phyloP scores from a whole-genome alignment of 2,888 invertebrate genomes.

The Polydrusus tereticollis region DNA sequence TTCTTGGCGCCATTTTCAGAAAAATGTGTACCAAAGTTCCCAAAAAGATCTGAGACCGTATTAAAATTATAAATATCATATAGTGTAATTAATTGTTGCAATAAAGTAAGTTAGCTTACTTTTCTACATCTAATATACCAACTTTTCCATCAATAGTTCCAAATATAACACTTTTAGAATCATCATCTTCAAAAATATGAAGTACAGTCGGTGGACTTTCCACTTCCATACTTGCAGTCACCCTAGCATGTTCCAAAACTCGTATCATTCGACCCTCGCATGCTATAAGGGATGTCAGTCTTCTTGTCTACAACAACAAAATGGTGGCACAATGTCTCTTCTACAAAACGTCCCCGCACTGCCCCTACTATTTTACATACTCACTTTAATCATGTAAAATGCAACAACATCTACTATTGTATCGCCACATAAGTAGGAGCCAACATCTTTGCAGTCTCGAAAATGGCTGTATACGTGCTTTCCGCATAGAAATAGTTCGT shows the following conservation, averaged over 20 bases:
- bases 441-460: conserved; percentile 88
- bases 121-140: conserved; percentile 78
- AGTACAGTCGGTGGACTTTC: conserved; percentile 72
- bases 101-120: conserved; percentile 61
- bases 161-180: conserved; percentile 81
- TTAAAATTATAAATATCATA: no score
- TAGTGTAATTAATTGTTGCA: no score
- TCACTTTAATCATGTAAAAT: conserved; percentile 71
- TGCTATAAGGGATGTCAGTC: conserved; percentile 80
- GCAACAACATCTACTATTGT: conserved; percentile 87
- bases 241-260: conserved; percentile 80
- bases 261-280: conserved; percentile 86
- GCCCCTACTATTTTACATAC: conserved; percentile 14
- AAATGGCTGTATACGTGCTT: conserved; percentile 88
- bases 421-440: conserved; percentile 91
- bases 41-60: no score
- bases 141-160: conserved; percentile 92
- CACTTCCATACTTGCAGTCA: conserved; percentile 72
- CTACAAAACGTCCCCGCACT: background rate
- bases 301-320: conserved; percentile 69
- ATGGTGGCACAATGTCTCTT: background rate
- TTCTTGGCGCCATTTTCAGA: no score
- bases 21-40: no score
- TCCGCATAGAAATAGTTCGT: conserved; percentile 89
- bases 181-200: conserved; percentile 78